A percentile compares a stretch with the other conserved stretches of the same genome.
Evolutionary conservation across 2,888 invertebrate species (phyloP).

Genomic region (Sabatieria punctata): DNA sequence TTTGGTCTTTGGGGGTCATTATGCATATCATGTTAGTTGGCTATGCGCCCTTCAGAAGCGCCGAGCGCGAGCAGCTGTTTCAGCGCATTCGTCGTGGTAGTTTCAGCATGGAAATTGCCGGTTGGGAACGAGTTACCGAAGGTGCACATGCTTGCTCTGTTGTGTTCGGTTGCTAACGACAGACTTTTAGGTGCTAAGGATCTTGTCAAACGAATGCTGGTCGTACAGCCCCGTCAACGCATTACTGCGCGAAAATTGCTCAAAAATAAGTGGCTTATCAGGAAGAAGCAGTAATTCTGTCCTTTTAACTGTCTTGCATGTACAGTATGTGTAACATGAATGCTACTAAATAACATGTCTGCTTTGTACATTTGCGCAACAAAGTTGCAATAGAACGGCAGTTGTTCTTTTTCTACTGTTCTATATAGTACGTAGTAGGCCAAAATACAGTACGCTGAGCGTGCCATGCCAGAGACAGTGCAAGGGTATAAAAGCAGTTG

Average conservation of each 20-base stretch:
- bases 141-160: too few species aligned
- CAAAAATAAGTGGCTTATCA: conserved; percentile 32
- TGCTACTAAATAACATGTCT: too few species aligned
- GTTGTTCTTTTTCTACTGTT: too few species aligned
- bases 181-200: conserved; percentile 31
- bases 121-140: conserved; percentile 34
- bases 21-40: conserved; percentile 39
- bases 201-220: conserved; percentile 31
- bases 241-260: conserved; percentile 32
- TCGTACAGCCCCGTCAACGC: conserved; percentile 31
- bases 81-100: conserved; percentile 37
- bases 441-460: too few species aligned
- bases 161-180: background rate
- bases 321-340: too few species aligned
- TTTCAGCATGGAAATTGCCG: conserved; percentile 35
- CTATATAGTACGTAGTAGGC: too few species aligned
- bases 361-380: too few species aligned
- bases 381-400: too few species aligned
- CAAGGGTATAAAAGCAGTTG: too few species aligned
- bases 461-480: too few species aligned
- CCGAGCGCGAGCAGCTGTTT: conserved; percentile 37
- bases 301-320: too few species aligned
- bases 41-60: conserved; percentile 39
- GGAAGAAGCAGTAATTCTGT: too few species aligned
- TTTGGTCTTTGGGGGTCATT: conserved; percentile 41